Evolutionary conservation across 2,113 vertebrate species (phyloP).

Genomic region (Mormyrus iriodes): DNA sequence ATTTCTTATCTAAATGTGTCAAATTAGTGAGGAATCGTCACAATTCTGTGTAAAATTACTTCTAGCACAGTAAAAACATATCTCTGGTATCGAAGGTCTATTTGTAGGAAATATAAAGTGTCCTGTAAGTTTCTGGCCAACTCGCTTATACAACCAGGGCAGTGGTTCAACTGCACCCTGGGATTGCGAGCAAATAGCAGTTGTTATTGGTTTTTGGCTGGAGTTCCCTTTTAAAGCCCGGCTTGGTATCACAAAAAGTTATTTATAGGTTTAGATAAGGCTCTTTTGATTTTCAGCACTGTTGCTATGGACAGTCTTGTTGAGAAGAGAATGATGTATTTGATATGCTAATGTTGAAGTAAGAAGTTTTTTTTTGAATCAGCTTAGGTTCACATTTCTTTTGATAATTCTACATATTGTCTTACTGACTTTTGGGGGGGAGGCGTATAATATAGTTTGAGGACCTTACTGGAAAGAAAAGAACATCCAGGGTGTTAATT

Average conservation of each 20-base stretch:
- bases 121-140: background rate
- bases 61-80: background rate
- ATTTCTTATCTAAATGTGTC: background rate
- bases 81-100: background rate
- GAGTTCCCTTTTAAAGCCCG: background rate
- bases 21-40: background rate
- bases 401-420: background rate
- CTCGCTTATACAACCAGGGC: background rate
- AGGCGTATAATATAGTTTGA: background rate
- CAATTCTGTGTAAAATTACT: background rate
- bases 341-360: background rate
- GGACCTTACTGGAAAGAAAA: background rate
- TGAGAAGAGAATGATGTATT: background rate
- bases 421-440: background rate
- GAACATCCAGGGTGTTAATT: background rate
- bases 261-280: background rate
- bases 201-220: background rate
- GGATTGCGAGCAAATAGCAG: background rate
- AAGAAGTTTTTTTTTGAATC: background rate
- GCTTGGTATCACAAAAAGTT: background rate
- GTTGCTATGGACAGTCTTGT: background rate
- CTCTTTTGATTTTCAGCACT: background rate
- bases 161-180: background rate
- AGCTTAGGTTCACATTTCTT: background rate
- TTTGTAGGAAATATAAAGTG: background rate